Percentiles rank a stretch among this genome's conserved stretches.
Evolutionary conservation across 2,797 vertebrate species (phyloP).

Genomic region (Cheirogaleus major): DNA sequence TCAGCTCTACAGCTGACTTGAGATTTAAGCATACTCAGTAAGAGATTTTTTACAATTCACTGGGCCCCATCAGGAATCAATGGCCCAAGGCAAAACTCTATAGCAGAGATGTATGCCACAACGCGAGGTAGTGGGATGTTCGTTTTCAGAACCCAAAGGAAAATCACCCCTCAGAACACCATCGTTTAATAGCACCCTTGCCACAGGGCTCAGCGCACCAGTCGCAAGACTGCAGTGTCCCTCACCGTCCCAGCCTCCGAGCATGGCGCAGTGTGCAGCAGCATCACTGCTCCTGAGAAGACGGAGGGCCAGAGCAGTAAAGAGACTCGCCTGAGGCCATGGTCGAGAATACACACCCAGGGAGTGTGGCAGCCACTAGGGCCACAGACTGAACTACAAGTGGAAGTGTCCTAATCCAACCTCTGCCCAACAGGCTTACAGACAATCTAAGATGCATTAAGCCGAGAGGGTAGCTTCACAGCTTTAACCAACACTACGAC

Average conservation of each 20-base stretch:
- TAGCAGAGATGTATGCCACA: background rate
- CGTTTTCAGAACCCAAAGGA: constrained; percentile 13
- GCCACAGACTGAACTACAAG: background rate
- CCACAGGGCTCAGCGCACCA: background rate
- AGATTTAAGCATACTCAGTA: constrained; percentile 57
- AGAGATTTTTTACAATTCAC: constrained; percentile 64
- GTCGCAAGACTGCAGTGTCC: fast-evolving
- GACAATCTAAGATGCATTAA: background rate
- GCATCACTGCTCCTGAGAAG: background rate
- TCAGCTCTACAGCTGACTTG: constrained; percentile 68
- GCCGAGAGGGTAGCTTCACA: background rate
- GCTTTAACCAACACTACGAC: background rate
- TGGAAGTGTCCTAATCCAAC: background rate
- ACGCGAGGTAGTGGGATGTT: background rate
- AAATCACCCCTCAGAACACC: background rate
- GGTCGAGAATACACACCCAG: background rate
- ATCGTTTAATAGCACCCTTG: background rate
- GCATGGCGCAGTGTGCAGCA: fast-evolving
- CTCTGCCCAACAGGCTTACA: background rate
- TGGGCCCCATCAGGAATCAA: constrained; percentile 65
- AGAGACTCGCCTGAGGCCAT: background rate
- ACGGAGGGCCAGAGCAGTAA: background rate
- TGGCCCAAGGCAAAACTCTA: constrained; percentile 55
- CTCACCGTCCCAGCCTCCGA: background rate
- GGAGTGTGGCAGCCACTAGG: background rate